Evolutionary conservation across 1,140 invertebrate genomes (phyloP), one percentile per base, ranked within the genome.

Genomic region (Orussus abietinus): DNA sequence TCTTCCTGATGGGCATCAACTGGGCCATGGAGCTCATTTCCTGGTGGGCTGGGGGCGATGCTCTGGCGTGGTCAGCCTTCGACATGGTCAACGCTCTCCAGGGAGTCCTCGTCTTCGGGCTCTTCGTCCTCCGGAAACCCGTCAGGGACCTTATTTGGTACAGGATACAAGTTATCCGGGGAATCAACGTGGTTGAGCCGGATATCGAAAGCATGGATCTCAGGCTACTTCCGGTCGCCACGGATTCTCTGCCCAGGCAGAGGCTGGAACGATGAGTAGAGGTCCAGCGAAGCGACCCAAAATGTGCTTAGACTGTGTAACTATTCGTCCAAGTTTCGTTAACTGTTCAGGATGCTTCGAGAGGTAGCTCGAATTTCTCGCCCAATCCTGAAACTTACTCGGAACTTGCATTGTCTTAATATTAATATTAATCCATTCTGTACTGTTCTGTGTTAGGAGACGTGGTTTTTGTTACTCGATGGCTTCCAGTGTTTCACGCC

Each of bases 11-110:
- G 77, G 76, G 76, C 0, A 60, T 80, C 6, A 77, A 73, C 31
- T 80, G 78, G 78, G 51, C 60, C 0, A 67, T 77, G 49, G 78
- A 80, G 37, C 49, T 79, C 9, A 57, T 79, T 6, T 77, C 77
- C 0, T 79, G 72, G 73, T 59, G 49, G 19, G 53, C 64, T 3
- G 65, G 65, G 10, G 66, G 66, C 5, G 50, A 72, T 20, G 52
- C 64, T 0, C 47, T 69, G 3, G 54, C 73, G 5, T 80, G 78
- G 75, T 66, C 74, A 1, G 56, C 73, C 0, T 74, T 74, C 14
- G 77, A 79, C 29, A 39, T 77, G 1, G 36, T 80, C 4, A 80
- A 78, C 43, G 66, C 69, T 3, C 55, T 79, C 1, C 74, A 75
- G 28, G 74, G 77, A 4, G 43, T 78, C 1, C 47, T 78, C 11